Conservation (phyloP, 2,888 invertebrate species). For the Acanthosepion lycidas region DNA sequence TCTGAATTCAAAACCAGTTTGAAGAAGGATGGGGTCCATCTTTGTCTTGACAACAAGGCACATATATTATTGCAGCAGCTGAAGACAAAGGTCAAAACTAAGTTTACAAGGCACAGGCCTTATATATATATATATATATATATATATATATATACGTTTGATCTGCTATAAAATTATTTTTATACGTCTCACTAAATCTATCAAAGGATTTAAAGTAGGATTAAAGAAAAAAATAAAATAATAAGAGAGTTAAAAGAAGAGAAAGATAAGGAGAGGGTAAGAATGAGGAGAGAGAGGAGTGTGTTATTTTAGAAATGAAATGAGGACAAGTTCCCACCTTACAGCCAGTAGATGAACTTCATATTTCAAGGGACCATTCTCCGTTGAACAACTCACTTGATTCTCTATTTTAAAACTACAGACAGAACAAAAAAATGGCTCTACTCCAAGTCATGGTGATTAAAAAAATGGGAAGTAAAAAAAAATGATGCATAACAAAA, state of each 20-base stretch:
- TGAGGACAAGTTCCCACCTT: constrained; percentile 33
- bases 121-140: not conserved
- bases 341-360: constrained; percentile 33
- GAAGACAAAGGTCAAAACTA: not conserved
- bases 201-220: not conserved
- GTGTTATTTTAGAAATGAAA: not conserved
- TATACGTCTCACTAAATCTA: not conserved
- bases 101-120: not conserved
- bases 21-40: too few species aligned
- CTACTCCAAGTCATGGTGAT: not conserved
- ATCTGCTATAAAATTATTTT: not conserved
- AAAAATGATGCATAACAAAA: not conserved
- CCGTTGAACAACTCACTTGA: constrained; percentile 33
- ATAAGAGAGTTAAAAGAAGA: not conserved
- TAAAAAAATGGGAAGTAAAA: not conserved
- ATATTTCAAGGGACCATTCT: constrained; percentile 1
- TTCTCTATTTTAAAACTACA: constrained; percentile 33
- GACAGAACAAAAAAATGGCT: constrained; percentile 33
- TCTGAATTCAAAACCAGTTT: too few species aligned
- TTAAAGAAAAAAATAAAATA: not conserved
- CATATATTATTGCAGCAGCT: not conserved
- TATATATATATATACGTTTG: not conserved
- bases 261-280: not conserved
- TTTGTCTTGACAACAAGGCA: too few species aligned
- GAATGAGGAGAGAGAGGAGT: not conserved